phyloP scores from a whole-genome alignment of 1,140 invertebrate genomes.

The Argopecten irradians region DNA sequence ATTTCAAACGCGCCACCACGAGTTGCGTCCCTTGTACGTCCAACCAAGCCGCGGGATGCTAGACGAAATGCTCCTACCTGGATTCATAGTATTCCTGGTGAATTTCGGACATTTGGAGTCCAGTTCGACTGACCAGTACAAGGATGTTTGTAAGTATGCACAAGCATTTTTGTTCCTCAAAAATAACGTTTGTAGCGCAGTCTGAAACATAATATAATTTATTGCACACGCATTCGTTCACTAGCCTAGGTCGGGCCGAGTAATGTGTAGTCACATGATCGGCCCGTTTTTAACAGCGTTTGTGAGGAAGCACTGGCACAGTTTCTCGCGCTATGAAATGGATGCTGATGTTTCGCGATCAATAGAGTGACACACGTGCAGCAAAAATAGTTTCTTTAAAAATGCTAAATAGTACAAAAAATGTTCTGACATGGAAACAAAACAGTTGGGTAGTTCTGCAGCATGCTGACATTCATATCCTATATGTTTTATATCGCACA shows the following conservation, averaged over 20 bases:
- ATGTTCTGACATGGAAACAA: no score
- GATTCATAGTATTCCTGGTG: background rate
- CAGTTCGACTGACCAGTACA: background rate
- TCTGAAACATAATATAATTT: background rate
- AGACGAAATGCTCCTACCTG: background rate
- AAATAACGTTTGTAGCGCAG: background rate
- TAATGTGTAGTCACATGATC: background rate
- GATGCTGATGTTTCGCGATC: background rate
- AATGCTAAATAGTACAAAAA: no score
- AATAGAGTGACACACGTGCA: background rate
- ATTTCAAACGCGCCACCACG: background rate
- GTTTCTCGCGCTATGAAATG: background rate
- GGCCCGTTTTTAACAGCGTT: background rate
- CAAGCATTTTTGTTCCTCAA: background rate
- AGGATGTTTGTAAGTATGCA: background rate
- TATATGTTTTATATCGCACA: background rate
- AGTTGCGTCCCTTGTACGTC: constrained; percentile 4
- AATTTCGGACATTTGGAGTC: background rate
- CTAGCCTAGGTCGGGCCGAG: no score
- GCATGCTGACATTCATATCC: no score
- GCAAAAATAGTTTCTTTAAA: background rate
- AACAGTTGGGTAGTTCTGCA: no score
- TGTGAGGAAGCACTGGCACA: background rate
- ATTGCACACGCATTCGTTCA: background rate
- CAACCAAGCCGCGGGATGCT: background rate